phyloP scores from a whole-genome alignment of 1,140 invertebrate species.

The Brachionus calyciflorus region DNA sequence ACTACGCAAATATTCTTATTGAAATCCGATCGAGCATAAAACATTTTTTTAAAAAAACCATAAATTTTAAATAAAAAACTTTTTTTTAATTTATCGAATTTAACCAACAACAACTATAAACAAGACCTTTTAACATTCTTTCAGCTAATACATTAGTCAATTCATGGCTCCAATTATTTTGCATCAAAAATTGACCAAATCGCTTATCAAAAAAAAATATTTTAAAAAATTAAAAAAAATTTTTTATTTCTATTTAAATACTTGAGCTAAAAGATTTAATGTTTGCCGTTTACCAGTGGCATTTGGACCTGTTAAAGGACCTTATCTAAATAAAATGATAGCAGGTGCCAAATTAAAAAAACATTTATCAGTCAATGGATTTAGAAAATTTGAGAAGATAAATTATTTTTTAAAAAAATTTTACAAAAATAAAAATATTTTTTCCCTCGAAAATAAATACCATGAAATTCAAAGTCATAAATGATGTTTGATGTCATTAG shows the following conservation, averaged over 20 bases:
- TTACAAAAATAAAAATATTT: not conserved
- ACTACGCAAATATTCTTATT: slow-evolving; percentile 16
- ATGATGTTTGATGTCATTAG: slow-evolving; percentile 53
- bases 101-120: slow-evolving; percentile 29
- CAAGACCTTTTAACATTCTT: not conserved
- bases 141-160: not conserved
- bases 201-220: not conserved
- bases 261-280: slow-evolving; percentile 54
- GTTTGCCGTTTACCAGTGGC: slow-evolving; percentile 57
- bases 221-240: no score
- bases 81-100: not conserved
- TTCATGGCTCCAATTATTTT: slow-evolving; percentile 13
- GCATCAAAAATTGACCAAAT: slow-evolving; percentile 26
- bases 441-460: slow-evolving; percentile 48
- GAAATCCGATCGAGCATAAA: slow-evolving; percentile 10
- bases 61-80: no score
- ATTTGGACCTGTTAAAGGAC: slow-evolving; percentile 54
- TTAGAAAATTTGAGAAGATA: slow-evolving; percentile 49
- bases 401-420: not conserved
- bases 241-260: slow-evolving; percentile 45
- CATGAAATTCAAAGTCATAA: slow-evolving; percentile 59
- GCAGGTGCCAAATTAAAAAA: slow-evolving; percentile 55
- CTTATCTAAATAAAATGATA: slow-evolving; percentile 54
- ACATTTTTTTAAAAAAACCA: slow-evolving; percentile 8
- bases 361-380: slow-evolving; percentile 55